These are phyloP conservation scores for Echeneis naucrates DNA, from an alignment of 2,797 vertebrate species.

Conservation along the genomic window DNA sequence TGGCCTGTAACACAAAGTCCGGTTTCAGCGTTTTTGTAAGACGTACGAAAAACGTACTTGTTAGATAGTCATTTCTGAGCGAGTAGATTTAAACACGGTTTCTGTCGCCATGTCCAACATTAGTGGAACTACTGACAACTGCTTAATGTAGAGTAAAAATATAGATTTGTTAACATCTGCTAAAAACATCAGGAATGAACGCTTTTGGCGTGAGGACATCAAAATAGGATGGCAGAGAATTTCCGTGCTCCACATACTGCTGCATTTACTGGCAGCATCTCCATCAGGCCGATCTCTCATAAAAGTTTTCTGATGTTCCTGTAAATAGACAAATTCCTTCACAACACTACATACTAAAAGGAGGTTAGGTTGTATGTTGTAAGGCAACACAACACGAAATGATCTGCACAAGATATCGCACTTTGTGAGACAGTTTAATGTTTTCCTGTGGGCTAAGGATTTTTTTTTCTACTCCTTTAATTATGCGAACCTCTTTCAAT, in stretches of 20 bases:
- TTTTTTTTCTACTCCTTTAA: conserved; percentile 11
- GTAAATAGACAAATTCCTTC: background rate
- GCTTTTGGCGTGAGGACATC: background rate
- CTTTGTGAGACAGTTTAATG: background rate
- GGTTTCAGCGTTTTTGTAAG: background rate
- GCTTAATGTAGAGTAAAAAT: background rate
- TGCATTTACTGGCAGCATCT: background rate
- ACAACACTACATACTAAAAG: too few relatives aligned
- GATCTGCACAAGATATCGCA: background rate
- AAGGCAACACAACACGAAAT: background rate
- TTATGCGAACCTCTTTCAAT: conserved; percentile 27
- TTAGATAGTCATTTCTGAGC: background rate
- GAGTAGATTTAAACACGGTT: background rate
- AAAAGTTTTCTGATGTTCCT: background rate
- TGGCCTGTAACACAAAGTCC: conserved; percentile 84
- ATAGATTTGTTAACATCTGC: background rate
- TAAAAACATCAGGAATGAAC: background rate
- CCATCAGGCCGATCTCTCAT: background rate
- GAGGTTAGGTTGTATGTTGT: background rate
- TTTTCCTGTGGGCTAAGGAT: background rate
- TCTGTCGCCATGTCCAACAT: background rate
- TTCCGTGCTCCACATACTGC: background rate
- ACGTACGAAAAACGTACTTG: too few relatives aligned
- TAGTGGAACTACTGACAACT: background rate
- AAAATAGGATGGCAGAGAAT: background rate